phyloP scores from a whole-genome alignment of 1,140 invertebrate genomes.

The Scaptodrosophila lebanonensis region DNA sequence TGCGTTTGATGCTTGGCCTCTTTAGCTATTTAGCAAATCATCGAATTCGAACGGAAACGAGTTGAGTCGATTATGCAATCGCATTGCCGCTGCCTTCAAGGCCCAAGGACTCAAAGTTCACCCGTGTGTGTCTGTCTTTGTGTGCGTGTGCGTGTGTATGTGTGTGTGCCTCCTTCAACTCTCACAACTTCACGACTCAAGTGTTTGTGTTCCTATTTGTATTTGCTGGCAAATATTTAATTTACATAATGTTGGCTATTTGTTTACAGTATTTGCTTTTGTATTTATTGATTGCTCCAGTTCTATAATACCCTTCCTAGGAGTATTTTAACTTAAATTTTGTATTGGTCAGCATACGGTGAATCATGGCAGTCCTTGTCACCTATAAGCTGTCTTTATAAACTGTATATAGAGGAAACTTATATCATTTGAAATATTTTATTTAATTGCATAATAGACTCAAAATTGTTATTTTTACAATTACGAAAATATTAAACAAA shows the following conservation, averaged over 20 bases:
- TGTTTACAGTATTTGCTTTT: constrained; percentile 53
- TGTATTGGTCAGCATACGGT: too few species aligned
- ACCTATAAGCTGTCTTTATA: too few species aligned
- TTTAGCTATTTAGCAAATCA: constrained; percentile 15
- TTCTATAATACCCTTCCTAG: constrained; percentile 7
- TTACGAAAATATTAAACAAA: too few species aligned
- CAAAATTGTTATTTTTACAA: too few species aligned
- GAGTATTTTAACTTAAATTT: too few species aligned
- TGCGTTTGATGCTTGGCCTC: too few species aligned
- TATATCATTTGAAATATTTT: too few species aligned
- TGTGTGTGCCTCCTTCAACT: constrained; percentile 21
- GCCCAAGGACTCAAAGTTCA: neutral
- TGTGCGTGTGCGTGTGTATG: neutral
- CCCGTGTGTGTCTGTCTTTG: neutral
- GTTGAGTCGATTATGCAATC: constrained; percentile 1
- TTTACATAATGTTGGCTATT: constrained; percentile 70
- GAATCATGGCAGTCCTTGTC: too few species aligned
- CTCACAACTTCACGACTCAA: constrained; percentile 19
- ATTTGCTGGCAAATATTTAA: constrained; percentile 67
- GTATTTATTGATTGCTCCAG: constrained; percentile 7
- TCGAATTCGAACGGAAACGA: constrained; percentile 17
- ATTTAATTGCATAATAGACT: too few species aligned
- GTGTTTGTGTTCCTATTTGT: constrained; percentile 42
- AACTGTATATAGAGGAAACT: too few species aligned
- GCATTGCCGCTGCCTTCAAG: neutral